Percentiles rank a stretch among this genome's conserved stretches.
Conservation (phyloP, 1,140 invertebrate species). For the Pseudomyrmex dendroicus region DNA sequence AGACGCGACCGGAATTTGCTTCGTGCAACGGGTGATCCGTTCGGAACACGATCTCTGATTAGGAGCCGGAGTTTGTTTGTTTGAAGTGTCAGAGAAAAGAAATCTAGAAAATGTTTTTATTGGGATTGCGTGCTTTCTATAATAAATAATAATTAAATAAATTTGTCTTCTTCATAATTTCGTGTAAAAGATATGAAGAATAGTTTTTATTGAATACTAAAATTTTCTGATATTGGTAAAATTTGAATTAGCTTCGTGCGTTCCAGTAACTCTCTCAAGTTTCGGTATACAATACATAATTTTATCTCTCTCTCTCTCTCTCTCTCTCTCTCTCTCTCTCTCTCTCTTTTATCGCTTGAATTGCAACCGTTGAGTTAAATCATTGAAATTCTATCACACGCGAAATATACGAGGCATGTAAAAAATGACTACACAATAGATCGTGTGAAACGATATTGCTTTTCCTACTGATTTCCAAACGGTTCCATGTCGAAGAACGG, state of each 20-base stretch:
- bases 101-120: background rate
- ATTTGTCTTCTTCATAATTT: background rate
- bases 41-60: conserved; percentile 48
- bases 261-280: background rate
- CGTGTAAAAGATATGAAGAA: too few relatives aligned
- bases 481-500: conserved; percentile 73
- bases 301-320: too few relatives aligned
- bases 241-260: background rate
- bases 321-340: too few relatives aligned
- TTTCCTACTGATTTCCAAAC: conserved; percentile 59
- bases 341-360: background rate
- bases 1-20: conserved; percentile 62
- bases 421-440: conserved; percentile 42
- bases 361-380: background rate
- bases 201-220: too few relatives aligned
- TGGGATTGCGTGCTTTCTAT: too few relatives aligned
- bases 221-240: too few relatives aligned
- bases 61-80: background rate
- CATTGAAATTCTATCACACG: conserved; percentile 5
- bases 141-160: conserved; percentile 5
- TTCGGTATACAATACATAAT: too few relatives aligned
- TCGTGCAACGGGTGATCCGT: conserved; percentile 67
- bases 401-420: conserved; percentile 14
- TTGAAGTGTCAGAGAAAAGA: background rate
- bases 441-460: conserved; percentile 57